Base-by-base conservation (phyloP, 53 echinoderm and acorn worm species). In the Holothuria scabra region DNA sequence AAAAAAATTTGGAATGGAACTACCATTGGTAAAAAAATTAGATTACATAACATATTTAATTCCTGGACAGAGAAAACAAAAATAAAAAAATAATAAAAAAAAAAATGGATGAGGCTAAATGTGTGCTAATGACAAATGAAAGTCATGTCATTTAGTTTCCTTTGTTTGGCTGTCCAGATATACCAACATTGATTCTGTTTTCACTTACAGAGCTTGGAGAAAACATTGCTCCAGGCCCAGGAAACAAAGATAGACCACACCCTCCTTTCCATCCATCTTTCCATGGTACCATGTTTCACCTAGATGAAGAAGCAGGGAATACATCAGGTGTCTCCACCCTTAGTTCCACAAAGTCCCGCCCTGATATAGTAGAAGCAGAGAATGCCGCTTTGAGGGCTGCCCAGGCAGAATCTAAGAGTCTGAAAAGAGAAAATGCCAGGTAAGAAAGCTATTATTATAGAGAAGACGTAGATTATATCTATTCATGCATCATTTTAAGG, bases 241-340 rank as follows among this genome's bases (percentile, higher is more conserved):
- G 56, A 57, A 74, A 46, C 31, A 62, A 56, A 28, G 86, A 83
- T 86, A 64, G 72, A 46, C 81, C 65, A 69, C 52, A 81, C 85
- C 76, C 91, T 84, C 59, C 65, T 60, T 64, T 68, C 25, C 32
- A 59, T 71, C 67, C 60, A 33, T 30, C 76, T 56, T 30, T 64
- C 59, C 88, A 91, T 67, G 82, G 76, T 74, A 33, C 49, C 16
- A 81, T 67, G 12, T 67, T 88, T 65, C 88, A 91, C 65, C 80
- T 59, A 1, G 95, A 95, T 14, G 96, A 91, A 23, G 93, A 93
- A 67, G 91, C 83, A 18, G 93, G 91, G 23, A 93, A 96, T 67
- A 94, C 99, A 3, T 99, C 99, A 5, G 99, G 99, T 19, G 99
- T 99, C 74, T 99, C 99, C 5, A 94, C 99, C 10, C 83, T 99